Evolutionary conservation across 2,888 invertebrate species (phyloP).

Genomic region (Apodemia hepburni): DNA sequence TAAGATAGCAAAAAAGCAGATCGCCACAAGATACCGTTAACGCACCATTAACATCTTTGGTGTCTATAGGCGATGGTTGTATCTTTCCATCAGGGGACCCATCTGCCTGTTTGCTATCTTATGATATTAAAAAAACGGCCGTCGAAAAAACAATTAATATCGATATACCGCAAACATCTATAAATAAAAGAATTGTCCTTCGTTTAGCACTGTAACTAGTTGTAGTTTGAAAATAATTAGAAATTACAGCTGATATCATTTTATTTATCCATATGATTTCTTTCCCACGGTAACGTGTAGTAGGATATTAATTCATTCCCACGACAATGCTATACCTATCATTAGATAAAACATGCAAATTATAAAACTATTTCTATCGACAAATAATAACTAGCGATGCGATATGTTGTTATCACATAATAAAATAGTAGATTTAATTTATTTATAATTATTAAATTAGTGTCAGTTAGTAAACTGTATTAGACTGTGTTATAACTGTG

Average conservation of each 20-base stretch:
- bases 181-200: conserved; percentile 1
- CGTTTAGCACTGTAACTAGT: neutral
- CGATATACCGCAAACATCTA: neutral
- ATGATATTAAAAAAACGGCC: too few species aligned
- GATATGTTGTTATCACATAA: neutral
- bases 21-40: too few species aligned
- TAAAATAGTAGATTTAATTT: too few species aligned
- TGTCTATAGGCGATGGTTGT: too few species aligned
- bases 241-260: conserved; percentile 14
- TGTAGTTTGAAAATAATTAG: neutral
- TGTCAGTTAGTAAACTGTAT: too few species aligned
- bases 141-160: too few species aligned
- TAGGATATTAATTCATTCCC: conserved; percentile 18
- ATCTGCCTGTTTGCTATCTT: too few species aligned
- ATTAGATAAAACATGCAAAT: conserved; percentile 16
- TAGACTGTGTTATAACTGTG: too few species aligned
- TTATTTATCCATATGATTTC: conserved; percentile 17
- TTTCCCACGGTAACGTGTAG: conserved; percentile 20
- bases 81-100: too few species aligned
- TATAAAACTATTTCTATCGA: conserved; percentile 5
- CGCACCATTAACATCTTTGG: too few species aligned
- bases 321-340: conserved; percentile 18
- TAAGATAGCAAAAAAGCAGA: too few species aligned
- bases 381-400: neutral
- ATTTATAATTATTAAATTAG: too few species aligned